Conservation (phyloP, 2,113 vertebrate species). For the Phoenicopterus ruber region DNA sequence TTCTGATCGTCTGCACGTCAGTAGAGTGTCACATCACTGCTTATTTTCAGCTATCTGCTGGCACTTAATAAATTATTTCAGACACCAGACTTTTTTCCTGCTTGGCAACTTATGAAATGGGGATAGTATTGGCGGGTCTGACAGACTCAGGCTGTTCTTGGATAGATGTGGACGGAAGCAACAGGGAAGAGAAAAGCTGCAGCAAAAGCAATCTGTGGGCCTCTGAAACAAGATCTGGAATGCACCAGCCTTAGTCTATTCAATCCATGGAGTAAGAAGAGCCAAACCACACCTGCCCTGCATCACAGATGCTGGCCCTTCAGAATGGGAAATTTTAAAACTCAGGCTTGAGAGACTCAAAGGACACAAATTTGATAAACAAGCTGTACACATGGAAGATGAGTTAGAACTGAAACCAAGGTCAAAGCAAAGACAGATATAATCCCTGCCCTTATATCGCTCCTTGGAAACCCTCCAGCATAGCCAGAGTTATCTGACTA, state of each 20-base stretch:
- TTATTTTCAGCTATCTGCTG: not conserved
- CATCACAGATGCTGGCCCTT: not conserved
- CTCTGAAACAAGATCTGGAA: not conserved
- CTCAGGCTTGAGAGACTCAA: not conserved
- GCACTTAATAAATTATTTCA: not conserved
- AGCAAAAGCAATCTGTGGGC: not conserved
- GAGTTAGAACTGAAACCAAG: not conserved
- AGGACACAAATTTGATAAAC: not conserved
- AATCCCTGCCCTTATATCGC: not conserved
- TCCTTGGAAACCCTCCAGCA: not conserved
- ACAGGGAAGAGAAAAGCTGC: not conserved
- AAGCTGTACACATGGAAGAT: not conserved
- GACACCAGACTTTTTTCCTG: not conserved
- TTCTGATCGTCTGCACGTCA: not conserved
- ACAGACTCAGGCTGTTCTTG: not conserved
- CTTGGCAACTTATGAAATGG: not conserved
- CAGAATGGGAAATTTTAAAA: not conserved
- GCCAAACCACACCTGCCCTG: not conserved
- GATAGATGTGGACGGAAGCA: not conserved
- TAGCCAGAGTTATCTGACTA: not conserved
- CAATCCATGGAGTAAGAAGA: not conserved
- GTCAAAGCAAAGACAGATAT: not conserved
- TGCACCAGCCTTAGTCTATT: not conserved
- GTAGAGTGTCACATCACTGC: not conserved
- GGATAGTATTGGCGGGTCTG: not conserved